Evolutionary conservation across 2,888 invertebrate species (phyloP).

Genomic region (Osedax fenrisi): DNA sequence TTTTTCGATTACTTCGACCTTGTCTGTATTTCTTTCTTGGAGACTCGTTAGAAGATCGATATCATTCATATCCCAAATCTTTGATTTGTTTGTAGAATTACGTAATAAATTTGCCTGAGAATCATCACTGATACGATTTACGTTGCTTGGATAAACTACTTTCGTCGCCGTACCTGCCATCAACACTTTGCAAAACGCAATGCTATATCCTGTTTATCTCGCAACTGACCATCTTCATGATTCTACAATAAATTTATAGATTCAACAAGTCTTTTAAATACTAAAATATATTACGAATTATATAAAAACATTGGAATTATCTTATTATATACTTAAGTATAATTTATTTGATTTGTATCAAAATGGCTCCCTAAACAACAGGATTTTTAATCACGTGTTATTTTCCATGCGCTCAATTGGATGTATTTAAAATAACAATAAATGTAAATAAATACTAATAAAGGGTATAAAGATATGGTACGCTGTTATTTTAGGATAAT

Average conservation of each 20-base stretch:
- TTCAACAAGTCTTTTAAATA: too few relatives aligned
- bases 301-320: not conserved
- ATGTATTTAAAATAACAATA: not conserved
- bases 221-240: not conserved
- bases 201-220: not conserved
- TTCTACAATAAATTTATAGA: too few relatives aligned
- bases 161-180: constrained; percentile 41
- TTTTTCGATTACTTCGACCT: constrained; percentile 45
- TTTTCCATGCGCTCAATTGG: not conserved
- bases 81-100: constrained; percentile 32
- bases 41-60: constrained; percentile 45
- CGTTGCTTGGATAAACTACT: constrained; percentile 35
- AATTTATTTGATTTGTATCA: not conserved
- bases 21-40: constrained; percentile 45
- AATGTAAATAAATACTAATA: not conserved
- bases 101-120: constrained; percentile 39
- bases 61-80: constrained; percentile 47
- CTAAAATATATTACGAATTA: too few relatives aligned
- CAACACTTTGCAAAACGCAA: constrained; percentile 1
- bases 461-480: not conserved
- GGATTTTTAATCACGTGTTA: not conserved
- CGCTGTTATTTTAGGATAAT: not conserved
- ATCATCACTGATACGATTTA: constrained; percentile 36
- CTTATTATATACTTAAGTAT: not conserved
- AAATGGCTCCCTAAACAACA: not conserved